These are phyloP conservation scores for Cantharis lateralis DNA, from an alignment of 2,888 invertebrate genomes.

Conservation along the genomic window DNA sequence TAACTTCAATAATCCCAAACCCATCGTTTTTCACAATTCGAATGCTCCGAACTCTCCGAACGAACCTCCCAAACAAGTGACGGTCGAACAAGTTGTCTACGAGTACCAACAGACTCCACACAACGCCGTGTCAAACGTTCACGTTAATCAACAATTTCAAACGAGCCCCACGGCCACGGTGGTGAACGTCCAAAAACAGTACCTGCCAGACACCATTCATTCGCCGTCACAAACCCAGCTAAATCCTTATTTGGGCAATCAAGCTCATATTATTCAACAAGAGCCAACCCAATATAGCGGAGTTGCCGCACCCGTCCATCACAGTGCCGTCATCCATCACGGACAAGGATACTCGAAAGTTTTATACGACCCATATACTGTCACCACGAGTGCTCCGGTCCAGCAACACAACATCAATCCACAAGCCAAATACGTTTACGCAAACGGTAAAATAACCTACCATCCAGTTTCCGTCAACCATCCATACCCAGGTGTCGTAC, in stretches of 20 bases:
- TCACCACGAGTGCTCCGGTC: slow-evolving; percentile 11
- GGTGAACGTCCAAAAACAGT: neutral
- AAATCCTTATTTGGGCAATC: slow-evolving; percentile 5
- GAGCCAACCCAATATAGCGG: slow-evolving; percentile 14
- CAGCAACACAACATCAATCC: slow-evolving; percentile 5
- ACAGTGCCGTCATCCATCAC: slow-evolving; percentile 31
- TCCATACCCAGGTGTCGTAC: neutral
- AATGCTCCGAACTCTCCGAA: slow-evolving; percentile 2
- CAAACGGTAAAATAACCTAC: slow-evolving; percentile 22
- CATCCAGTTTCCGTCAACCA: slow-evolving; percentile 11
- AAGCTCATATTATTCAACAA: slow-evolving; percentile 7
- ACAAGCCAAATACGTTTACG: slow-evolving; percentile 18
- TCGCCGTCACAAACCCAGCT: neutral
- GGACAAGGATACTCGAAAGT: slow-evolving; percentile 23
- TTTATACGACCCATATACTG: slow-evolving; percentile 9
- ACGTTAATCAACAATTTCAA: slow-evolving; percentile 45
- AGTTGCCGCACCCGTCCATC: slow-evolving; percentile 29
- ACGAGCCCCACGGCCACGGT: neutral
- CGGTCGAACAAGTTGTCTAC: slow-evolving; percentile 48
- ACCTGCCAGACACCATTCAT: neutral
- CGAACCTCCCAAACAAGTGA: slow-evolving; percentile 42
- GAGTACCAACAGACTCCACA: slow-evolving; percentile 48
- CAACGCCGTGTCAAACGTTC: slow-evolving; percentile 46
- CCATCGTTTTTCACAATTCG: neutral
- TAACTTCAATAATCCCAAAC: slow-evolving; percentile 1